Conservation (phyloP, 1,140 invertebrate genomes). For the Ephestia elutella region DNA sequence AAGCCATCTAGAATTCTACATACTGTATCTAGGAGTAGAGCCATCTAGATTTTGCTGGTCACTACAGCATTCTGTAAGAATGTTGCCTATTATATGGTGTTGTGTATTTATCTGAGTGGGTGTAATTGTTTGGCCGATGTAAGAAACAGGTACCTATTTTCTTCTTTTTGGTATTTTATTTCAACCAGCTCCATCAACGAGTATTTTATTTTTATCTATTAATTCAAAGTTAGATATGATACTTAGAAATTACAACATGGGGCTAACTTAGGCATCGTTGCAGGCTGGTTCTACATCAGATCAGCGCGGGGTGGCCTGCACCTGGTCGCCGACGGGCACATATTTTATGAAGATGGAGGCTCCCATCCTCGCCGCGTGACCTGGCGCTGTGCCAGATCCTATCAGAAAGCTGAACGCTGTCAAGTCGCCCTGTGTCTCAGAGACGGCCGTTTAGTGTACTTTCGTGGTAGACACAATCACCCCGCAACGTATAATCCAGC, state of each 20-base stretch:
- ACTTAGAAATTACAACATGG: not conserved
- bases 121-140: too few relatives aligned
- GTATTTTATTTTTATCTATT: too few relatives aligned
- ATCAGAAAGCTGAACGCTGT: slow-evolving; percentile 68
- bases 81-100: not conserved
- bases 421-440: slow-evolving; percentile 68
- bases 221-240: not conserved
- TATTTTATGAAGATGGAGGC: slow-evolving; percentile 71
- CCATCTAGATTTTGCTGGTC: slow-evolving; percentile 40
- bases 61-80: slow-evolving; percentile 3
- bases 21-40: slow-evolving; percentile 24
- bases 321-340: slow-evolving; percentile 65
- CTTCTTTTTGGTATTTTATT: too few relatives aligned
- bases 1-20: slow-evolving; percentile 46
- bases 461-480: slow-evolving; percentile 66
- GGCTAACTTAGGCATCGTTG: slow-evolving; percentile 33
- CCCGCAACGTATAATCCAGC: slow-evolving; percentile 63
- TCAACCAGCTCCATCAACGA: too few relatives aligned
- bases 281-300: slow-evolving; percentile 72
- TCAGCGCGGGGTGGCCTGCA: slow-evolving; percentile 67
- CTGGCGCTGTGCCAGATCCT: slow-evolving; percentile 68
- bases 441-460: slow-evolving; percentile 64
- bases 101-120: not conserved
- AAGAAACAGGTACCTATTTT: too few relatives aligned
- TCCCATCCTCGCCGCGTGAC: slow-evolving; percentile 67